Percentiles rank a stretch among this genome's conserved stretches.
Conservation (phyloP, 1,140 invertebrate species). For the Cotesia glomerata region DNA sequence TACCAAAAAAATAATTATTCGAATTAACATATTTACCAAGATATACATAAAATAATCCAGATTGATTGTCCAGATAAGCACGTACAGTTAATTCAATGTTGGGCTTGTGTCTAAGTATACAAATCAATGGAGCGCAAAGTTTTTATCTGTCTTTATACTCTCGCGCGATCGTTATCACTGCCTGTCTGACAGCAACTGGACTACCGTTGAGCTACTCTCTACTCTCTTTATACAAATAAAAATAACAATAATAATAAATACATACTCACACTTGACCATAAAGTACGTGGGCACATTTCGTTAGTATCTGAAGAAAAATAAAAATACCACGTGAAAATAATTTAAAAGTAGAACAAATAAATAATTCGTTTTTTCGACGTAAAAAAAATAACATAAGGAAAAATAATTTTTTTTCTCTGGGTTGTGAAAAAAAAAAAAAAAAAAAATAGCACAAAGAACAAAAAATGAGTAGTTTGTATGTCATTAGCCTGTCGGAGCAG, state of each 20-base stretch:
- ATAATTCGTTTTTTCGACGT: too few relatives aligned
- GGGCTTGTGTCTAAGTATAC: conserved; percentile 14
- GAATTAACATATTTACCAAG: background rate
- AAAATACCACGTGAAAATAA: too few relatives aligned
- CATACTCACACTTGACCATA: background rate
- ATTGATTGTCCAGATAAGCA: background rate
- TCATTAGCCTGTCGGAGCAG: background rate
- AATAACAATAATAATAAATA: too few relatives aligned
- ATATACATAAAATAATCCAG: background rate
- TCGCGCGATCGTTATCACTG: conserved; percentile 10
- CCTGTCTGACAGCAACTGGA: conserved; percentile 18
- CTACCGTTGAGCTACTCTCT: conserved; percentile 13
- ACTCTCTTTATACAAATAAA: too few relatives aligned
- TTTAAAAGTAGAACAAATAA: too few relatives aligned
- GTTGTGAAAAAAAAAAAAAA: too few relatives aligned
- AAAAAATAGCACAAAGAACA: too few relatives aligned
- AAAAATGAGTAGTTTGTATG: background rate
- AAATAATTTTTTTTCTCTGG: too few relatives aligned
- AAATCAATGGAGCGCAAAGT: conserved; percentile 13
- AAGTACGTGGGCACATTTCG: too few relatives aligned
- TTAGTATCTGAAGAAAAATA: too few relatives aligned
- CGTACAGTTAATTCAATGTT: conserved; percentile 1
- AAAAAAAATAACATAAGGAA: too few relatives aligned
- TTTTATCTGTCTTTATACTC: conserved; percentile 6
- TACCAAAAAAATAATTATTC: too few relatives aligned